Conservation (phyloP, 1,140 invertebrate genomes). For the Brachionus calyciflorus region DNA sequence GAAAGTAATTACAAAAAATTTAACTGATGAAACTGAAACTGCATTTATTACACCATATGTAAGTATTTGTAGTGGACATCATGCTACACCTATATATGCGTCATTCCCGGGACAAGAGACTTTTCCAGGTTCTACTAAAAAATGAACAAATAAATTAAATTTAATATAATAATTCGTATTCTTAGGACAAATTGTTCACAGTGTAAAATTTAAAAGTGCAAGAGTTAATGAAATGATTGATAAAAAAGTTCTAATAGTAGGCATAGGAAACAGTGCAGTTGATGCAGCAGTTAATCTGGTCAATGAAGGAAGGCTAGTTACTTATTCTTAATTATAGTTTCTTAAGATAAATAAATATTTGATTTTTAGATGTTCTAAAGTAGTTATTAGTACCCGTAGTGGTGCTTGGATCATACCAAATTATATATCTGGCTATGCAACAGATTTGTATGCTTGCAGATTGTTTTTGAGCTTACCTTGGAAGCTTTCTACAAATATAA, state of each 20-base stretch:
- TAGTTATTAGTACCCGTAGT: conserved; percentile 55
- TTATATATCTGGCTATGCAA: conserved; percentile 54
- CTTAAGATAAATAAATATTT: background rate
- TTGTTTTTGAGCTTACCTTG: conserved; percentile 53
- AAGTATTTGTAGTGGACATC: conserved; percentile 56
- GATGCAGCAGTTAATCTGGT: conserved; percentile 55
- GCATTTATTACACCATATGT: conserved; percentile 49
- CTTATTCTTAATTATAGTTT: background rate
- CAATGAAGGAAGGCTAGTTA: conserved; percentile 52
- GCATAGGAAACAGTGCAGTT: conserved; percentile 58
- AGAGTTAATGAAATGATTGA: conserved; percentile 52
- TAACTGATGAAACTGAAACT: conserved; percentile 48
- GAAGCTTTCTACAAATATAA: conserved; percentile 50
- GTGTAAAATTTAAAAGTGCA: conserved; percentile 56
- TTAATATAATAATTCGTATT: background rate
- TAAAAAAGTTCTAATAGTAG: conserved; percentile 55
- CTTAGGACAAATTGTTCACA: conserved; percentile 56
- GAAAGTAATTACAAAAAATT: conserved; percentile 42
- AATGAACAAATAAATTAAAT: background rate
- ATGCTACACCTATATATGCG: conserved; percentile 53
- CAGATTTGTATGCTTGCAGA: conserved; percentile 55
- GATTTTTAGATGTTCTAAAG: conserved; percentile 51
- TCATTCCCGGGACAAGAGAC: conserved; percentile 54
- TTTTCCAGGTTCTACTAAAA: conserved; percentile 51
- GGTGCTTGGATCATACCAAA: conserved; percentile 58